Percentiles rank a stretch among this genome's conserved stretches.
Evolutionary conservation across 2,888 invertebrate genomes (phyloP).

Genomic region (Amiota minor): DNA sequence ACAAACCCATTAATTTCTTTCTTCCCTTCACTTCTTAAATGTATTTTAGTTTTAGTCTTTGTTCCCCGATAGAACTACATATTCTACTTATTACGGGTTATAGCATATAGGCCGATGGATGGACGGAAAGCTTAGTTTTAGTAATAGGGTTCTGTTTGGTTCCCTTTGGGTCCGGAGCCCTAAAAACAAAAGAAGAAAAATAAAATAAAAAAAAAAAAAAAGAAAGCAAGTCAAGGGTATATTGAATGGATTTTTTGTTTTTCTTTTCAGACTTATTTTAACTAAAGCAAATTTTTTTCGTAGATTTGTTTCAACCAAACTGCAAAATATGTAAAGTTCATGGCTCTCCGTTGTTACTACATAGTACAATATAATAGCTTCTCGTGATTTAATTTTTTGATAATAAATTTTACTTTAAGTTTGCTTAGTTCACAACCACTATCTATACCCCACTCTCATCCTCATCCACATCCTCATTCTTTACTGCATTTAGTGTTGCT

Average conservation of each 20-base stretch:
- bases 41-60: too few relatives aligned
- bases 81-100: too few relatives aligned
- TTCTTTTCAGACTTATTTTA: constrained; percentile 19
- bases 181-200: constrained; percentile 30
- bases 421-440: constrained; percentile 27
- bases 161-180: too few relatives aligned
- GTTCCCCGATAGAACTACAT: too few relatives aligned
- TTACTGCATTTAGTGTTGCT: constrained; percentile 6
- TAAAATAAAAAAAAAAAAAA: background rate
- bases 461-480: background rate
- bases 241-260: constrained; percentile 11
- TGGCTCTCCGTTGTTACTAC: constrained; percentile 5
- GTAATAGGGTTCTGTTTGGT: too few relatives aligned
- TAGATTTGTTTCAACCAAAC: constrained; percentile 43
- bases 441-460: background rate
- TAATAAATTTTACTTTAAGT: constrained; percentile 24
- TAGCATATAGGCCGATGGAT: too few relatives aligned
- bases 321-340: constrained; percentile 31
- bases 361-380: background rate
- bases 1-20: too few relatives aligned
- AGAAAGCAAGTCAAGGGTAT: constrained; percentile 47
- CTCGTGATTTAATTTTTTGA: background rate
- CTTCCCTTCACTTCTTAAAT: too few relatives aligned
- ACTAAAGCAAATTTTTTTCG: constrained; percentile 36
- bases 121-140: too few relatives aligned